Conservation (phyloP, 2,888 invertebrate genomes). For the Trissolcus brochymenae region DNA sequence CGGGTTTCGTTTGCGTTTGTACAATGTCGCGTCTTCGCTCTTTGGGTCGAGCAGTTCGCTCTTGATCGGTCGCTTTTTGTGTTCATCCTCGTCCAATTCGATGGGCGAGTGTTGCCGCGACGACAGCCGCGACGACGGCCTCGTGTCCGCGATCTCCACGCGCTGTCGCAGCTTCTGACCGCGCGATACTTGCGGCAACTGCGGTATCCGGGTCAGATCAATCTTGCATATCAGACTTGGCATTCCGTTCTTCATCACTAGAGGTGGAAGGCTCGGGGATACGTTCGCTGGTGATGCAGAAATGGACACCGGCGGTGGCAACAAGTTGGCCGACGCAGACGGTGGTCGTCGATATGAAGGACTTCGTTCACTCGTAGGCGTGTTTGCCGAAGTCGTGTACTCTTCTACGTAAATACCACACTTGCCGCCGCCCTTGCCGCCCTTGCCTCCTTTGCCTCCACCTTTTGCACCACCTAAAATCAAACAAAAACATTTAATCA, state of each 20-base stretch:
- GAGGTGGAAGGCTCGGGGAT: conserved; percentile 60
- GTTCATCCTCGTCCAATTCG: conserved; percentile 66
- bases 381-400: conserved; percentile 70
- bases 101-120: conserved; percentile 52
- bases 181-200: conserved; percentile 71
- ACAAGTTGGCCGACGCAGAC: conserved; percentile 43
- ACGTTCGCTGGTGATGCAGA: conserved; percentile 61
- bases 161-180: conserved; percentile 78
- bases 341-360: conserved; percentile 72
- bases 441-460: conserved; percentile 81
- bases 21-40: conserved; percentile 47
- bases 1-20: conserved; percentile 69
- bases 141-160: conserved; percentile 77
- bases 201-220: conserved; percentile 74
- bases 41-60: conserved; percentile 60
- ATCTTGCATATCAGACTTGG: conserved; percentile 76
- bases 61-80: conserved; percentile 47
- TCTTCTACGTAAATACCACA: conserved; percentile 79
- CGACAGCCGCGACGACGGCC: conserved; percentile 74
- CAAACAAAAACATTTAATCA: neutral
- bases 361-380: conserved; percentile 76
- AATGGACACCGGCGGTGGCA: conserved; percentile 56
- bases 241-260: conserved; percentile 67
- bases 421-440: conserved; percentile 83
- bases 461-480: conserved; percentile 73